Base-by-base conservation (phyloP, 2,113 vertebrate species). In the Tetrax tetrax region DNA sequence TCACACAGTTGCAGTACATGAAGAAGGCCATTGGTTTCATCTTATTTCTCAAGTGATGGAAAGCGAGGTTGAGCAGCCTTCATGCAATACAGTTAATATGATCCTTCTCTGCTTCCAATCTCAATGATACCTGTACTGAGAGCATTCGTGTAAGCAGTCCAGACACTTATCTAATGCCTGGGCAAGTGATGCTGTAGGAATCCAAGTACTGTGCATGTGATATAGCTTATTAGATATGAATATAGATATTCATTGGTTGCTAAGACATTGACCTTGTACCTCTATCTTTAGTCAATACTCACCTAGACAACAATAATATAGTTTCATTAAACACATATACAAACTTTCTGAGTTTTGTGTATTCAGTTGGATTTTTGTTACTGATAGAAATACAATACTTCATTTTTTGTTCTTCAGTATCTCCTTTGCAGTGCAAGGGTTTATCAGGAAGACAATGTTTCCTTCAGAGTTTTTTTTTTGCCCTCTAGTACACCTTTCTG, bases 401-500 rank as follows among this genome's bases (percentile, higher is more conserved):
- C 14, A 11, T 81, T 93, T 83, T 63, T 81, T 16, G 8, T 81
- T 86, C 64, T 78, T 86, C 69, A 70, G 6, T 35, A 50, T 54
- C 47, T 57, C 19, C n/a, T 59, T 43, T 86, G 35, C 7, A 82
- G 28, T 76, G 50, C 63, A 83, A 76, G n/a, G 16, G 19, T 60
- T 63, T 75, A 47, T 57, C 43, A 75, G 43, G 38, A 80, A 79
- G n/a, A 77, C 31, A 59, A 33, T 33, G 43, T 68, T 93, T 33
- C 72, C 19, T 72, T 84, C 75, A 70, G 78, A 96, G 76, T 35
- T 61, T 75, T 87, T 61, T 75, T 87, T 80, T 66, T 91, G 84
- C 71, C 93, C 81, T 97, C 95, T 83, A 83, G 64, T 77, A 96
- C 89, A 74, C 54, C 45, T 95, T 95, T 71, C 83, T 96, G 90